Percentiles rank a stretch among this genome's conserved stretches.
Conservation (phyloP, 2,113 vertebrate species). For the Reinhardtius hippoglossoides region DNA sequence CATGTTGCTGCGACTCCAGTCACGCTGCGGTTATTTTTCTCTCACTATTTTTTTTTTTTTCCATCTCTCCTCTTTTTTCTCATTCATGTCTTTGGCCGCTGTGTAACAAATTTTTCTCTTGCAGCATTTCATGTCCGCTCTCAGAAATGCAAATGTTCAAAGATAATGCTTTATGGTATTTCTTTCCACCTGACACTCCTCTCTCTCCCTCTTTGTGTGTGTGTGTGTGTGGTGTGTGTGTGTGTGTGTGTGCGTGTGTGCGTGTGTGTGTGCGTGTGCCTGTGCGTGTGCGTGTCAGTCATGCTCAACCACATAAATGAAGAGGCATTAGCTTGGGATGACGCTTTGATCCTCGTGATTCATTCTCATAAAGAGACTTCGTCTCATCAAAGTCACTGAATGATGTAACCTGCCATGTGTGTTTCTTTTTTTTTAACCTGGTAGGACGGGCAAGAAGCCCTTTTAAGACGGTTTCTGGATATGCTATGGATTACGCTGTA, state of each 20-base stretch:
- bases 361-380: constrained; percentile 69
- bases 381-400: constrained; percentile 36
- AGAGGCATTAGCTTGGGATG: constrained; percentile 65
- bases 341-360: constrained; percentile 70
- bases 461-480: constrained; percentile 11
- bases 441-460: constrained; percentile 10
- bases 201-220: neutral
- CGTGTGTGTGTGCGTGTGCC: neutral
- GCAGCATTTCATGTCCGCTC: constrained; percentile 21
- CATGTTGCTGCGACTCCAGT: neutral
- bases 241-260: constrained; percentile 5
- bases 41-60: neutral
- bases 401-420: constrained; percentile 10
- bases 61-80: neutral
- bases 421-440: neutral
- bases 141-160: constrained; percentile 35
- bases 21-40: constrained; percentile 7
- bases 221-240: neutral
- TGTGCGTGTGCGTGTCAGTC: constrained; percentile 7
- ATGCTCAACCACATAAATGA: constrained; percentile 64
- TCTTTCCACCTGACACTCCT: constrained; percentile 3
- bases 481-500: neutral
- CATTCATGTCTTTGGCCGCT: constrained; percentile 11
- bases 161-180: constrained; percentile 25
- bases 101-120: constrained; percentile 2